phyloP scores from a whole-genome alignment of 2,113 vertebrate species.

The Scomber colias region DNA sequence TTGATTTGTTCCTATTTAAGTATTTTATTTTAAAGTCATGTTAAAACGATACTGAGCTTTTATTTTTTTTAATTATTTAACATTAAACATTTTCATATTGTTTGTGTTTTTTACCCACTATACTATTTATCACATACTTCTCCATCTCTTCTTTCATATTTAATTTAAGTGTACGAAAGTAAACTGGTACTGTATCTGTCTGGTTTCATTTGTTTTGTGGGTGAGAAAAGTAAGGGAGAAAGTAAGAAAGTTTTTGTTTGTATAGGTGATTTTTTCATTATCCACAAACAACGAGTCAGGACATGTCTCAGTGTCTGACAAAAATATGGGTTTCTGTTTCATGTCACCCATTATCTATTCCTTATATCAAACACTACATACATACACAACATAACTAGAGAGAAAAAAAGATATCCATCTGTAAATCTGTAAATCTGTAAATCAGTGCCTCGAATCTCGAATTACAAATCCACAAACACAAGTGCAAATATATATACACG shows the following conservation, averaged over 20 bases:
- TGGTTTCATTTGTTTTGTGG: background rate
- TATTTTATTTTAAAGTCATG: no score
- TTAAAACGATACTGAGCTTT: background rate
- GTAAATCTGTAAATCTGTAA: no score
- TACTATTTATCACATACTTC: background rate
- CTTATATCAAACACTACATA: conserved; percentile 50
- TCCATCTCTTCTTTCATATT: background rate
- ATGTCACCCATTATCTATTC: conserved; percentile 57
- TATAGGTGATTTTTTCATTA: conserved; percentile 41
- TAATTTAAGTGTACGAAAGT: background rate
- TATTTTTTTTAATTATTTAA: no score
- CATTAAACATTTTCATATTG: no score
- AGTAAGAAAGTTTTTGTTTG: background rate
- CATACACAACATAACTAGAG: no score
- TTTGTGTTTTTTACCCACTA: no score
- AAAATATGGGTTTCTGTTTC: conserved; percentile 28
- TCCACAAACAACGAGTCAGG: conserved; percentile 39
- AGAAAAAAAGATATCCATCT: no score
- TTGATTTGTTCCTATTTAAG: background rate
- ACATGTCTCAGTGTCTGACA: background rate
- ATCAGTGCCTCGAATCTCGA: no score
- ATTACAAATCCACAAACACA: no score
- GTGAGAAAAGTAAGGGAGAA: conserved; percentile 10
- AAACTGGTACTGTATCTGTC: background rate
- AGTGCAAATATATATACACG: no score